Base-by-base conservation (phyloP, 2,888 invertebrate genomes). In the Philereme vetulata region DNA sequence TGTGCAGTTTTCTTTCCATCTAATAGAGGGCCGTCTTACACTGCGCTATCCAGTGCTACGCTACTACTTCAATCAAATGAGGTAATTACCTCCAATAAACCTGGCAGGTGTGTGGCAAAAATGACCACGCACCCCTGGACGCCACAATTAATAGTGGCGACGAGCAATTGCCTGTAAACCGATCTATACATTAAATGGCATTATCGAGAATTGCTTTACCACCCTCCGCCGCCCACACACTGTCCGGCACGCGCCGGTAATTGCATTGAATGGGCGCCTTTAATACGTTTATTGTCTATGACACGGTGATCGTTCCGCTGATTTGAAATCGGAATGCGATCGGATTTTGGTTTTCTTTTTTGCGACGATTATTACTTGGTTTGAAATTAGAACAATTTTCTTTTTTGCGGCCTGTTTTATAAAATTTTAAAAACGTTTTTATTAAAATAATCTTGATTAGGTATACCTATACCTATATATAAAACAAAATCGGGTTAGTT, bases 231-330 rank as follows among this genome's bases (percentile, higher is more conserved):
- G 10, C 69, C 68, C 62, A 67, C 63, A 60, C 70, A 67, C 69
- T 70, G 74, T 70, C 58, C 72, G 80, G 80, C 88, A 88, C 89
- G 88, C 86, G 85, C 70, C 79, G 34, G 78, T 85, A 83, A 88
- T 89, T 84, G 84, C 82, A 78, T 82, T 77, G 77, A 78, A 78
- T 82, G 71, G 78, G 71, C 70, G 67, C 78, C 81, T 74, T 82
- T 85, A 82, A 81, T 81, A 78, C 78, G 80, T 84, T 84, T 82
- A 83, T 85, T 84, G 87, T 86, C 83, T 85, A 83, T 83, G 83
- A 75, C 70, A 66, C 67, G 72, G 66, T 69, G 67, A 66, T 65
- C 64, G 65, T 62, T 62, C 51, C 62, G 67, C 70, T 72, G 75
- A 80, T 81, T 81, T 72, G 72, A 73, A 75, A 80, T 77, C 76